phyloP scores from a whole-genome alignment of 2,113 vertebrate genomes.

The Myotis lucifugus region DNA sequence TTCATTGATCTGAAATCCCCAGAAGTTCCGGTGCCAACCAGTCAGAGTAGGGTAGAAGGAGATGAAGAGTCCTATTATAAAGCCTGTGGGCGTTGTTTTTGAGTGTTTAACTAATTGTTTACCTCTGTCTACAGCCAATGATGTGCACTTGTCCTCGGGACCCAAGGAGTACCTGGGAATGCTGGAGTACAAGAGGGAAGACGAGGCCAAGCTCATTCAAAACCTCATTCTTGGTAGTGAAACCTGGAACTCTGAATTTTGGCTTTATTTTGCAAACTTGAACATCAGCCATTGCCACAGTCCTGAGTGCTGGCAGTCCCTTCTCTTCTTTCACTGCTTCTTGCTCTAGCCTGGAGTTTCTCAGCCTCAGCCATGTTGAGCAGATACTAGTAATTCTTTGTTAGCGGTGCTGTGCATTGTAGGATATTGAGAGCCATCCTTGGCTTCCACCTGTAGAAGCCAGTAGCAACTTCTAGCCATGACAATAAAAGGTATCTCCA shows the following conservation, averaged over 20 bases:
- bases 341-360: neutral
- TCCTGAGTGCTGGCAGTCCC: neutral
- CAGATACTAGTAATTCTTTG: neutral
- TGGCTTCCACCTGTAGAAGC: neutral
- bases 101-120: neutral
- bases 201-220: constrained; percentile 91
- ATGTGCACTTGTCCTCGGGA: constrained; percentile 69
- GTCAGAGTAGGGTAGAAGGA: neutral
- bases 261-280: neutral
- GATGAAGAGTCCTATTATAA: neutral
- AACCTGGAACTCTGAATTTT: neutral
- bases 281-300: neutral
- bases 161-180: constrained; percentile 94
- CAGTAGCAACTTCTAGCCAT: neutral
- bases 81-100: neutral
- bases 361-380: neutral
- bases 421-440: neutral
- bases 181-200: constrained; percentile 94
- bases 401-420: neutral
- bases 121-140: constrained; percentile 83
- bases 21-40: neutral
- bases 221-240: constrained; percentile 93
- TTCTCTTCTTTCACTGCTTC: neutral
- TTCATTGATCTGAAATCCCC: neutral
- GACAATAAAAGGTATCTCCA: neutral